phyloP scores from a whole-genome alignment of 2,888 invertebrate genomes.

The Sinodicranocentrus sp. region DNA sequence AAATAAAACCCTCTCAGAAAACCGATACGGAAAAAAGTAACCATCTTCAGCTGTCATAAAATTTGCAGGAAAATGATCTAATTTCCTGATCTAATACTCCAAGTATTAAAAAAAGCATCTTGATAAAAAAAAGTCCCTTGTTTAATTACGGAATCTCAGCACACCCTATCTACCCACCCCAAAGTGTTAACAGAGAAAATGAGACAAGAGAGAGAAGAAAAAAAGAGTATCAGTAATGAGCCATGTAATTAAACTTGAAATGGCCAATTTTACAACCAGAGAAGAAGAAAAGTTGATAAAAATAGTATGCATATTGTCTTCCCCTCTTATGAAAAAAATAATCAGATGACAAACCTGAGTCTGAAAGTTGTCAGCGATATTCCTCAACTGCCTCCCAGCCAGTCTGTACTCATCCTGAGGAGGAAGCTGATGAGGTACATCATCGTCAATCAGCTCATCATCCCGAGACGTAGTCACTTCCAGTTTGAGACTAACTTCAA shows the following conservation, averaged over 20 bases:
- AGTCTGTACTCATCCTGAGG: slow-evolving; percentile 4
- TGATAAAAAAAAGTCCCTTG: slow-evolving; percentile 16
- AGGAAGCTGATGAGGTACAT: background rate
- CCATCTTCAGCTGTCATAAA: slow-evolving; percentile 18
- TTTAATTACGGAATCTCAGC: slow-evolving; percentile 33
- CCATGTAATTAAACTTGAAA: slow-evolving; percentile 39
- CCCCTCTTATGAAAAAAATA: too few species aligned
- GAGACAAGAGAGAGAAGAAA: slow-evolving; percentile 20
- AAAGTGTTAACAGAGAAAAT: background rate
- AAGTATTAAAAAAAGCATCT: slow-evolving; percentile 8
- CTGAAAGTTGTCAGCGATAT: slow-evolving; percentile 36
- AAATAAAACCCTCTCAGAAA: background rate
- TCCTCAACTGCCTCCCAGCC: slow-evolving; percentile 5
- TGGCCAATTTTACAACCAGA: slow-evolving; percentile 22
- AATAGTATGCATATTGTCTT: too few species aligned
- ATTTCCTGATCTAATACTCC: slow-evolving; percentile 44
- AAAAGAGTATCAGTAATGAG: slow-evolving; percentile 11
- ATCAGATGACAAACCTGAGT: slow-evolving; percentile 2
- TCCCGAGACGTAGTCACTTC: background rate
- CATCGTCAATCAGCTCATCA: background rate
- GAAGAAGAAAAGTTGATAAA: too few species aligned
- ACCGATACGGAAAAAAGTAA: background rate
- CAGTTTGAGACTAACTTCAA: slow-evolving; percentile 33
- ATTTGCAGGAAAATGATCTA: slow-evolving; percentile 44
- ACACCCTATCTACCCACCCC: slow-evolving; percentile 9